A percentile compares a stretch with the other conserved stretches of the same genome.
phyloP scores from a whole-genome alignment of 2,888 invertebrate species.

The Agonopterix arenella region DNA sequence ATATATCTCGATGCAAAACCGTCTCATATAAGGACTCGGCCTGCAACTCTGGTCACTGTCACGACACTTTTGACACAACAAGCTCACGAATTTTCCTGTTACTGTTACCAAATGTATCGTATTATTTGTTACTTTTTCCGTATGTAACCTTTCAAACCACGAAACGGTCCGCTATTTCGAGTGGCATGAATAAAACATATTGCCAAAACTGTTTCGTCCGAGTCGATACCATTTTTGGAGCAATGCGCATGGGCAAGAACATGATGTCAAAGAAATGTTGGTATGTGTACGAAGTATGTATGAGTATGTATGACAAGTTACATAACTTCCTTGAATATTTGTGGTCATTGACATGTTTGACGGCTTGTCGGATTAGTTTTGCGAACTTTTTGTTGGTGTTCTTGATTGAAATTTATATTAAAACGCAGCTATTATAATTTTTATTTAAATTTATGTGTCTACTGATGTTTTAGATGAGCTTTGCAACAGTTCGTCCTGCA shows the following conservation, averaged over 20 bases:
- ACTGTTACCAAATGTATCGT: neutral
- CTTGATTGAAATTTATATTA: no score
- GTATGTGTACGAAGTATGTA: neutral
- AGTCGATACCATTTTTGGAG: slow-evolving; percentile 43
- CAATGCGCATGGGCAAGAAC: slow-evolving; percentile 23
- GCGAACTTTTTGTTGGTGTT: slow-evolving; percentile 7
- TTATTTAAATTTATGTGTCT: no score
- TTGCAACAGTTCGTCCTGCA: no score
- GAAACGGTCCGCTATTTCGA: neutral
- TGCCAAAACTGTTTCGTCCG: slow-evolving; percentile 44
- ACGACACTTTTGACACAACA: neutral
- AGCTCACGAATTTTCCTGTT: neutral
- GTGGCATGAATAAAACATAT: slow-evolving; percentile 34
- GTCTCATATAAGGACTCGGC: no score
- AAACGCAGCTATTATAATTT: no score
- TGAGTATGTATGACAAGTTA: slow-evolving; percentile 10
- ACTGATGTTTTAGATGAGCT: no score
- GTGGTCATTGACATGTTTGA: slow-evolving; percentile 18
- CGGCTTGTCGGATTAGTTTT: slow-evolving; percentile 31
- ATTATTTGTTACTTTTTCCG: no score
- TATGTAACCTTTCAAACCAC: no score
- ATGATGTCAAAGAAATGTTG: slow-evolving; percentile 19
- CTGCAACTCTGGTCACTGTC: neutral
- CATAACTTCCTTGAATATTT: slow-evolving; percentile 32
- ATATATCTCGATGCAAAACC: no score